Conservation (phyloP, 2,888 invertebrate species). For the Ceriagrion tenellum region DNA sequence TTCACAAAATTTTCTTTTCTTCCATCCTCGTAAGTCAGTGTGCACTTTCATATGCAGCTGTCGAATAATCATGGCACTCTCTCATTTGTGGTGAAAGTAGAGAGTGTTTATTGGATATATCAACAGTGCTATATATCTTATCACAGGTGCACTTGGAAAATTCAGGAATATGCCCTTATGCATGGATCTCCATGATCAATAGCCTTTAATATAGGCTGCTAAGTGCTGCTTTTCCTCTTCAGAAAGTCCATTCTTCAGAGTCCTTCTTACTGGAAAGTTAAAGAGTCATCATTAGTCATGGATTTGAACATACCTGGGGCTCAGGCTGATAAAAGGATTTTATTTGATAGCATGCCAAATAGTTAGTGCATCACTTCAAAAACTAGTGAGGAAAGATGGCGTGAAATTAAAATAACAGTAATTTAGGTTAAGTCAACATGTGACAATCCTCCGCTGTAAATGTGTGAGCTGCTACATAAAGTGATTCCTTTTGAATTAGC, state of each 20-base stretch:
- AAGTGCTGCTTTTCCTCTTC: conserved; percentile 90
- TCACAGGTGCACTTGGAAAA: conserved; percentile 54
- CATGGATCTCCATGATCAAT: conserved; percentile 77
- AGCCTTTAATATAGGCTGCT: conserved; percentile 87
- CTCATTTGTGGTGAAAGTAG: not conserved
- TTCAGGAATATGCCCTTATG: not conserved
- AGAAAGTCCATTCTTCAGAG: conserved; percentile 88
- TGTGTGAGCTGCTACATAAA: too few relatives aligned
- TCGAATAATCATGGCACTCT: not conserved
- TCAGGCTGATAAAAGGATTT: not conserved
- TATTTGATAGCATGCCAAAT: not conserved
- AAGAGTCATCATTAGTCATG: not conserved
- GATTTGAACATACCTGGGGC: not conserved
- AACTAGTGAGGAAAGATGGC: too few relatives aligned
- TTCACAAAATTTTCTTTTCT: conserved; percentile 20
- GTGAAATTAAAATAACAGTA: too few relatives aligned
- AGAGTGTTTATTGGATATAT: too few relatives aligned
- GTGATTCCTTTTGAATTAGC: not conserved
- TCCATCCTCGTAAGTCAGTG: not conserved
- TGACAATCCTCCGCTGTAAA: too few relatives aligned
- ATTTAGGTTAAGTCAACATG: too few relatives aligned
- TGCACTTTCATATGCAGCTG: conserved; percentile 36
- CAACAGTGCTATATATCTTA: not conserved
- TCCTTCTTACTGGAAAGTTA: conserved; percentile 86
- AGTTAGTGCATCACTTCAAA: not conserved